Base-by-base conservation (phyloP, 2,888 invertebrate species). In the Notodonta ziczac region DNA sequence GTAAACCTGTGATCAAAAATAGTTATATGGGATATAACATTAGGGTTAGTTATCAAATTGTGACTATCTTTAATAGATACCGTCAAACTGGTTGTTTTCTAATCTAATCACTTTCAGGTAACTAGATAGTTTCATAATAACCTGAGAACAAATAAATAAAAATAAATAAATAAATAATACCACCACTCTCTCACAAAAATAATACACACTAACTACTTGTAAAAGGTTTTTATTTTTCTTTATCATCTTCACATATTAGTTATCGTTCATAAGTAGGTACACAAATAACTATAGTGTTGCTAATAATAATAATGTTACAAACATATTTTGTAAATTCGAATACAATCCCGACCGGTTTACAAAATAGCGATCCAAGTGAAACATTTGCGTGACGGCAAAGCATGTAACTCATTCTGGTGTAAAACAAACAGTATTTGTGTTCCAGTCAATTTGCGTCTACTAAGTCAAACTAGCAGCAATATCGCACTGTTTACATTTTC, bases 201-300 rank as follows among this genome's bases (percentile, higher is more conserved):
- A 24, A 51, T 24, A 57, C 57, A 62, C 56, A 67, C 59, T 66
- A 58, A 13, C 46, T 74, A 71, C 70, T 80, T 84, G 67, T 80
- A 85, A 86, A 86, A 82, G 74, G 77, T 77, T 78, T 84, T 84
- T 81, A 80, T 81, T 78, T 76, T 78, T 75, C 66, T 72, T 74
- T 73, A 72, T 77, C 63, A 71, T 76, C 78, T 77, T 82, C 78
- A 83, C 76, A 82, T 79, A 76, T 71, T 78, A 80, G 70, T 78
- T 78, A 71, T 78, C 70, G 72, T 81, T 84, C 74, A 80, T 81
- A 76, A 78, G 73, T 83, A 83, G 48, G 50, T 50, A 39, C 78
- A 81, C 72, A 81, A 80, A 80, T 79, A 69, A 76, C 67, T 57
- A 61, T 77, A 74, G 74, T 77, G 77, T 80, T 76, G 74, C 77